Evolutionary conservation across 2,888 invertebrate genomes (phyloP), one percentile per base, ranked within the genome.

Genomic region (Sepioteuthis lessoniana): DNA sequence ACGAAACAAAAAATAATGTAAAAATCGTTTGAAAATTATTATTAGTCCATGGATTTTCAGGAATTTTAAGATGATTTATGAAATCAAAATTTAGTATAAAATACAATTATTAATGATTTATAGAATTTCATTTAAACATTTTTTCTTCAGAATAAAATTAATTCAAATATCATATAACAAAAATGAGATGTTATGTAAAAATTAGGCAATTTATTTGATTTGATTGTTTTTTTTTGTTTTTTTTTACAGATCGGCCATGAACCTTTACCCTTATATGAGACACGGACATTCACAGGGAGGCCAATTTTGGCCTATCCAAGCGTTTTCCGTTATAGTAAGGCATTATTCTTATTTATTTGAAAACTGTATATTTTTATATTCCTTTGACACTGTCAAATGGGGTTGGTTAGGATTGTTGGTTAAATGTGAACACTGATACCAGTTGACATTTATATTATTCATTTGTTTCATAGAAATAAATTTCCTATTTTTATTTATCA

Each of bases 241-340:
- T 93, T 46, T 95, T 97, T 97, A 95, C 97, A 99, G 98, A 98
- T 99, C 96, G 99, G 99, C 28, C 98, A 98, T 97, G 99, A 99
- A 97, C 99, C 99, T 0, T 98, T 99, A 94, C 97, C 98, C 47
- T 98, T 99, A 19, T 98, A 98, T 96, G 98, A 98, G 94, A 98
- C 98, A 16, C 98, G 98, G 95, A 98, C 98, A 91, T 97, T 99
- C 50, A 98, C 99, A 96, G 98, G 98, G 94, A 98, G 98, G 97
- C 98, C 98, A 95, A 98, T 98, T 94, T 98, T 98, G 97, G 98
- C 98, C 97, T 98, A 99, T 97, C 99, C 99, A 95, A 99, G 98
- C 97, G 98, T 98, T 96, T 98, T 99, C 97, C 98, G 98, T 97
- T 99, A 99, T 97, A 98, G 98, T 98, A 97, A 97, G 97, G 96